Evolutionary conservation across 2,888 invertebrate genomes (phyloP).

Genomic region (Tenthredo mesomela): DNA sequence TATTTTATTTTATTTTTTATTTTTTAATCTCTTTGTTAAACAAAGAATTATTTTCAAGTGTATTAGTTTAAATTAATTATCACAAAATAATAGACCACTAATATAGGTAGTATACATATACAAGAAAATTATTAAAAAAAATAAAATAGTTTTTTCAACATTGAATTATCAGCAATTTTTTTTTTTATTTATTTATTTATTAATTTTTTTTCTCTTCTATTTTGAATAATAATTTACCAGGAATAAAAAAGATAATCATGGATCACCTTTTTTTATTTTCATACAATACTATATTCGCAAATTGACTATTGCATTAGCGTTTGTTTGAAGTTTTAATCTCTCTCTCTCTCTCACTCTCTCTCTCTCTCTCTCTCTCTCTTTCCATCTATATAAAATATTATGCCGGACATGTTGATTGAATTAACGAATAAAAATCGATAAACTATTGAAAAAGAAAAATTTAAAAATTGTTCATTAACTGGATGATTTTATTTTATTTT

Average conservation of each 20-base stretch:
- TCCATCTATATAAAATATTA: neutral
- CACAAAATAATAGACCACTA: neutral
- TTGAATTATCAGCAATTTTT: neutral
- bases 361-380: neutral
- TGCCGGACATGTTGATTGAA: conserved; percentile 36
- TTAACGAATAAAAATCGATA: neutral
- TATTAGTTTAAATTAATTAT: neutral
- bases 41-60: neutral
- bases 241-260: neutral
- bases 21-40: neutral
- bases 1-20: no score
- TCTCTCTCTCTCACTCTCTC: neutral
- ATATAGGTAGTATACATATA: neutral
- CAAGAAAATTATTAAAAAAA: no score
- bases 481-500: neutral
- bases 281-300: neutral
- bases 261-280: conserved; percentile 20
- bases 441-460: conserved; percentile 30
- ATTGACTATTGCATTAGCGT: neutral
- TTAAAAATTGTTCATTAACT: neutral
- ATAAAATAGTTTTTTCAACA: neutral
- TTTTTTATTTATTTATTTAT: neutral
- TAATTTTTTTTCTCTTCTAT: neutral
- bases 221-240: conserved; percentile 28
- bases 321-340: neutral